Evolutionary conservation across 2,797 vertebrate genomes (phyloP).

Genomic region (Coranthus polyacanthus): DNA sequence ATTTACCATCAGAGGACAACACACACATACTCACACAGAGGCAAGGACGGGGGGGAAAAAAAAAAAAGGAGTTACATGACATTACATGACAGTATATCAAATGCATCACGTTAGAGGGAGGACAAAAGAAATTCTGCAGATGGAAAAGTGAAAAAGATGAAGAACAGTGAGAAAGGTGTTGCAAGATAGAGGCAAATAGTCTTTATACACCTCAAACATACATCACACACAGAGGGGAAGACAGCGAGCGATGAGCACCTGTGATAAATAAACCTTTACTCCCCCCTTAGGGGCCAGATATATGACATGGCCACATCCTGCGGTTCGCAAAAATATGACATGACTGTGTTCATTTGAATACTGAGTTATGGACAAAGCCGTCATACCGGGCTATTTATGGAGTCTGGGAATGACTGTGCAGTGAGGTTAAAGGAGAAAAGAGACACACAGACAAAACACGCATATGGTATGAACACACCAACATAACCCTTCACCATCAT

Average conservation of each 20-base stretch:
- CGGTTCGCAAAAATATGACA: constrained; percentile 70
- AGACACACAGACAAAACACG: constrained; percentile 18
- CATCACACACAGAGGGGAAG: constrained; percentile 59
- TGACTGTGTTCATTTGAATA: constrained; percentile 73
- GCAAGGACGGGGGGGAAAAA: neutral
- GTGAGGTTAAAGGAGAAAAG: constrained; percentile 59
- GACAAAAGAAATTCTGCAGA: constrained; percentile 49
- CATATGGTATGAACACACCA: constrained; percentile 11
- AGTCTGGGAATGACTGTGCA: constrained; percentile 54
- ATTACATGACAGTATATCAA: constrained; percentile 58
- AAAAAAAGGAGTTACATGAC: constrained; percentile 28
- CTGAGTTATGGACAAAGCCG: constrained; percentile 64
- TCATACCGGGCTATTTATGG: constrained; percentile 69
- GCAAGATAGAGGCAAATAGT: constrained; percentile 44
- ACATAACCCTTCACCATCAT: constrained; percentile 3
- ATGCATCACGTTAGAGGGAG: constrained; percentile 37
- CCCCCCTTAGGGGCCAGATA: constrained; percentile 68
- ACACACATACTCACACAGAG: constrained; percentile 12
- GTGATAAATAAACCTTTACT: constrained; percentile 75
- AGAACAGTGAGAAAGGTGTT: constrained; percentile 33
- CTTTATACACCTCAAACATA: constrained; percentile 50
- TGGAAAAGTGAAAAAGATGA: constrained; percentile 55
- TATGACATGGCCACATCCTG: constrained; percentile 62
- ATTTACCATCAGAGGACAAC: constrained; percentile 64
- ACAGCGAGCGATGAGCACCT: constrained; percentile 61